Evolutionary conservation across 1,140 invertebrate genomes (phyloP), one percentile per base, ranked within the genome.

Genomic region (Pachyrhynchus sulphureomaculatus): DNA sequence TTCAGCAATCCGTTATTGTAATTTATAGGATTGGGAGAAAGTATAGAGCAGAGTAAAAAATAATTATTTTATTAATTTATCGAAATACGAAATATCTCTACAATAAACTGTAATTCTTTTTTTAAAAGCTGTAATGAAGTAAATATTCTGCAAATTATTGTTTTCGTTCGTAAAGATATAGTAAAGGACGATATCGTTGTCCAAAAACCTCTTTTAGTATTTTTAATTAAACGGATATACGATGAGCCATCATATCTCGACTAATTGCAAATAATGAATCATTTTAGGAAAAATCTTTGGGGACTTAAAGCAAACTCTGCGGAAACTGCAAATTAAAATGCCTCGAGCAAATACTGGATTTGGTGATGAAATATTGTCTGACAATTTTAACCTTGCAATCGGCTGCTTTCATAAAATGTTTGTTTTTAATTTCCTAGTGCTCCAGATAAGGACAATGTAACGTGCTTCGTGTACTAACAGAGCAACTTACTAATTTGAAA

Each of bases 351-450:
- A 47, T 47, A 47, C 20, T 47, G 44, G 44, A 47, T 47, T 47
- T 47, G 17, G 4, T 9, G 13, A 47, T 47, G 44, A 47, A 47
- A 24, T 47, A 26, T 47, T 47, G 20, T 26, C 44, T 26, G 44
- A 47, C 44, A 47, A 24, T 47, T 47, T 26, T 47, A 47, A 47
- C 44, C 24, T 21, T 18, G 44, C 44, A 47, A 47, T 47, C 23
- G n/a, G 44, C 10, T 47, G n/a, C 44, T 9, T 12, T 15, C 15
- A n/a, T 26, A 47, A 47, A 47, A 24, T 47, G 44, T 47, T 47
- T 47, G 44, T 23, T 47, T 47, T 47, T 47, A 47, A 47, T 47
- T 47, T 47, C 9, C 44, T 13, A 21, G 24, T 29, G 26, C 26
- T 10, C 5, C 5, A 10, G 12, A 29, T 29, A 29, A 29, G 12